These are phyloP conservation scores for Alviniconcha strummeri DNA, from an alignment of 2,888 invertebrate species.

Conservation along the genomic window DNA sequence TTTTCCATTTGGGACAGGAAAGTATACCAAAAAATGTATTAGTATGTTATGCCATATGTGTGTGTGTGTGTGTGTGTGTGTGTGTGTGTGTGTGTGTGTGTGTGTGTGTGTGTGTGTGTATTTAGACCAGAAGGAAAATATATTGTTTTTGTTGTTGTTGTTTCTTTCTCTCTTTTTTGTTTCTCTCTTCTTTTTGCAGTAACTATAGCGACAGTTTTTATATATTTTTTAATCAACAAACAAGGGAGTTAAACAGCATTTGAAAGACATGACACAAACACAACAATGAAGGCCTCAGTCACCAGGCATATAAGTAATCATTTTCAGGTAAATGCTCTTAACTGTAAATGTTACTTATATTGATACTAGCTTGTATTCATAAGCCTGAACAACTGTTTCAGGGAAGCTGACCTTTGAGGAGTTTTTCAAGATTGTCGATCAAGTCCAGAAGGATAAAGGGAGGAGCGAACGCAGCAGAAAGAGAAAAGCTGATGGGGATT, in stretches of 20 bases:
- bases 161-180: too few relatives aligned
- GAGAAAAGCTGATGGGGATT: not conserved
- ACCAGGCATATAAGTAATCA: not conserved
- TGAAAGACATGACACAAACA: not conserved
- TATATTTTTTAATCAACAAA: not conserved
- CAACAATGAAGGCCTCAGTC: not conserved
- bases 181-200: too few relatives aligned
- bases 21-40: not conserved
- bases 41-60: not conserved
- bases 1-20: too few relatives aligned
- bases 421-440: slow-evolving; percentile 5
- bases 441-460: not conserved
- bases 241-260: not conserved
- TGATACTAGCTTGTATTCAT: too few relatives aligned
- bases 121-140: not conserved
- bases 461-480: not conserved
- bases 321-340: too few relatives aligned
- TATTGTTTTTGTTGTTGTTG: not conserved
- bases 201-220: too few relatives aligned
- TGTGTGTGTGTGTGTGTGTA: not conserved
- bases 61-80: not conserved
- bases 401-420: slow-evolving; percentile 12
- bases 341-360: too few relatives aligned
- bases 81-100: slow-evolving; percentile 1
- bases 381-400: not conserved